Evolutionary conservation across 2,888 invertebrate species (phyloP), one percentile per base, ranked within the genome.

Genomic region (Temnothorax unifasciatus): DNA sequence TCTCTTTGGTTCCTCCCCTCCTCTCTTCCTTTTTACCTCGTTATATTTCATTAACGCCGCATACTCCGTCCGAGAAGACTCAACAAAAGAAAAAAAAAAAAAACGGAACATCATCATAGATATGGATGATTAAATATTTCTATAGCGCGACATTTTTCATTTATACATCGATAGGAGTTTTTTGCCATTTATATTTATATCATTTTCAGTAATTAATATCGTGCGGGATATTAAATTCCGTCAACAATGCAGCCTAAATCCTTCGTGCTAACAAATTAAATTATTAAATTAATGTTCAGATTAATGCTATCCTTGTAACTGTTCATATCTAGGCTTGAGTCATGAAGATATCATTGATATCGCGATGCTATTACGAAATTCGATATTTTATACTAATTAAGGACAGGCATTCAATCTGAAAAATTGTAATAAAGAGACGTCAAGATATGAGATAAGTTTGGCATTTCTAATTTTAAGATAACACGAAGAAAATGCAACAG

Each of bases 361-460:
- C 85, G 84, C 82, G 77, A 83, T 75, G 85, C 76, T 50, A 84
- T 89, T 89, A 86, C 29, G 84, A 77, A 87, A 29, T 29, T 85
- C 84, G 84, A 82, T 59, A 82, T 54, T 41, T 68, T 44, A 41
- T 54, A 82, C 64, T 81, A 86, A 87, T 89, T 81, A 82, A 76
- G 25, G 41, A 25, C 61, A 74, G 63, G 77, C 69, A 66, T 76
- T 66, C 15, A 3, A 66, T 21, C 41, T 41, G 18, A 25, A 8
- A 44, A 66, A 66, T 66, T 15, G 13, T 6, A 29, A 29, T 25
- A 9, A 15, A 66, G 18, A 47, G 18, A 57, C 18, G 11, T 21
- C 38, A 25, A 57, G 68, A 81, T 6, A 29, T 11, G n/a, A 50
- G 15, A 59, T 13, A 47, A 13, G 41, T 25, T 54, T 38, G 18